These are phyloP conservation scores for Carpatolechia fugitivella DNA, from an alignment of 2,888 invertebrate genomes.

Conservation along the genomic window DNA sequence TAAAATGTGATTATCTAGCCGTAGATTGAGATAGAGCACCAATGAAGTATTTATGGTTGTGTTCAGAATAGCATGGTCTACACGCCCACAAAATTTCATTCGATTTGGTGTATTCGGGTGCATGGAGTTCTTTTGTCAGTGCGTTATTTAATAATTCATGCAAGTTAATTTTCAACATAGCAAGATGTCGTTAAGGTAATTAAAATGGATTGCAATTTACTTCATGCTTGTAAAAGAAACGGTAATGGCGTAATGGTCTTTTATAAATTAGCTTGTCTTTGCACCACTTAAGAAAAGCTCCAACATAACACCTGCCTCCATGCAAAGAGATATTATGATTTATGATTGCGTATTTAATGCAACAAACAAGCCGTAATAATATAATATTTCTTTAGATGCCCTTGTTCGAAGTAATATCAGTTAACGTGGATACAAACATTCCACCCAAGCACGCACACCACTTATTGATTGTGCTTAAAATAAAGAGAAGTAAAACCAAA, in stretches of 20 bases:
- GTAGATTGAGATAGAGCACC: too few species aligned
- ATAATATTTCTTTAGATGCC: background rate
- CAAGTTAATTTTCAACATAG: background rate
- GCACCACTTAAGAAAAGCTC: background rate
- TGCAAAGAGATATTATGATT: background rate
- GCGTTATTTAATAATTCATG: conserved; percentile 1
- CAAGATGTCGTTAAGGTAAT: background rate
- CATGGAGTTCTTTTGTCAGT: too few species aligned
- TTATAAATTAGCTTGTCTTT: conserved; percentile 6
- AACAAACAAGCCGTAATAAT: conserved; percentile 3
- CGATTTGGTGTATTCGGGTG: too few species aligned
- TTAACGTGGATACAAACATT: background rate
- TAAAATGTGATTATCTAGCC: too few species aligned
- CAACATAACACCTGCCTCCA: conserved; percentile 9
- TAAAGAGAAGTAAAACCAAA: background rate
- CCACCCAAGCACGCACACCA: conserved; percentile 1
- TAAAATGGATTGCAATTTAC: background rate
- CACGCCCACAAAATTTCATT: too few species aligned
- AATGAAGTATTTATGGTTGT: too few species aligned
- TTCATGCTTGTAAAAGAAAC: background rate
- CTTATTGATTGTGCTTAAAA: conserved; percentile 10
- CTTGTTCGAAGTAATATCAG: background rate
- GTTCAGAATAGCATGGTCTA: too few species aligned
- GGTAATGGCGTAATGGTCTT: conserved; percentile 2
- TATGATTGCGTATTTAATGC: background rate